Evolutionary conservation across 2,113 vertebrate species (phyloP), one percentile per base, ranked within the genome.

Genomic region (Bubo bubo): DNA sequence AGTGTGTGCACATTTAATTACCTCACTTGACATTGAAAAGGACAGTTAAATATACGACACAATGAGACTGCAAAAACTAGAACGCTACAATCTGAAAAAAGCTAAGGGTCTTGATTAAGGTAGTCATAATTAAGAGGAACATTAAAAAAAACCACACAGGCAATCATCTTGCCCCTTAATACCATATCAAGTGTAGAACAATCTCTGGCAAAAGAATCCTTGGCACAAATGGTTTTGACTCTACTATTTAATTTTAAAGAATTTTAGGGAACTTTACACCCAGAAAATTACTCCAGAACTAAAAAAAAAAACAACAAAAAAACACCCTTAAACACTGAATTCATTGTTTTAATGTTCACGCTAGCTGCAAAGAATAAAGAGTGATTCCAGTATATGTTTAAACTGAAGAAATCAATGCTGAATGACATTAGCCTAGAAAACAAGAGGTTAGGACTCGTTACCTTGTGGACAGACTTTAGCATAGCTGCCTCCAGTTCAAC

Each of bases 381-480:
- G 32, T 26, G 3, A 62, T 35, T 79, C 12, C 28, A 63, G 47
- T 34, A 34, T 41, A 59, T 4, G 5, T 49, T 28, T 56, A 56
- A 28, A 27, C 41, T 59, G 34, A 79, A 75, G 28, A 80, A 75
- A 80, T 58, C 9, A 60, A 39, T 8, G 39, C 49, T 64, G 41
- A 68, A 63, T 63, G 21, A 32, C 21, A 58, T 70, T 15, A 52
- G 30, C 30, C 59, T 49, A 43, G 59, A 66, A 71, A 66, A 52
- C 5, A 85, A 59, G 19, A 66, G 14, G 47, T 39, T 39, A 49
- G 32, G 16, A 19, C n/a, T 27, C 30, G 8, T 76, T 97, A 99
- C 99, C 99, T 99, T 99, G 68, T 98, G 99, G 73, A 99, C 94
- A 63, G 99, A 99, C 16, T 94, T 97, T 21, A 98, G 83, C 99